Evolutionary conservation across 2,888 invertebrate species (phyloP).

Genomic region (Yponomeuta malinellus): DNA sequence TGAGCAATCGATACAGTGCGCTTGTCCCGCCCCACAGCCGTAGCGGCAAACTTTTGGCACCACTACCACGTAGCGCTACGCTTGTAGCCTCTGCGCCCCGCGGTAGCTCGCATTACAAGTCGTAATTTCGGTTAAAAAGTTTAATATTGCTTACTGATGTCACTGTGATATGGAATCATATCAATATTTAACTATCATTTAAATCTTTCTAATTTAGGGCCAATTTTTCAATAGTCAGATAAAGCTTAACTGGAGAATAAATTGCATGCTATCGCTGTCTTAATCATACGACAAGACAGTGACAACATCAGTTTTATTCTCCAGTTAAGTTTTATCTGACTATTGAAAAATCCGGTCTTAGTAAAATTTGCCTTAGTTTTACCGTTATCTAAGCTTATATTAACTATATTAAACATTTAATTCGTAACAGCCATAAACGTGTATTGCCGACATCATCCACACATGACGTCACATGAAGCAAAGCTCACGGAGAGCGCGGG

Average conservation of each 20-base stretch:
- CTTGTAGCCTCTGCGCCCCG: background rate
- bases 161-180: too few species aligned
- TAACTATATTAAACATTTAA: background rate
- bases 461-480: slow-evolving; percentile 11
- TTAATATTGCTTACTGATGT: background rate
- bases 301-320: too few species aligned
- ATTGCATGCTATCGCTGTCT: too few species aligned
- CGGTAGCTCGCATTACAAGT: slow-evolving; percentile 17
- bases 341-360: too few species aligned
- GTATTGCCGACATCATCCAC: background rate
- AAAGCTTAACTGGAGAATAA: too few species aligned
- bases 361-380: too few species aligned
- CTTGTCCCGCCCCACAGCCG: slow-evolving; percentile 36
- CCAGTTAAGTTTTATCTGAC: too few species aligned
- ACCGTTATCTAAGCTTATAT: too few species aligned
- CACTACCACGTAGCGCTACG: slow-evolving; percentile 27
- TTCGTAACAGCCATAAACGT: background rate
- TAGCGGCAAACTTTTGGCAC: slow-evolving; percentile 49
- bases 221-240: too few species aligned
- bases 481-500: slow-evolving; percentile 16
- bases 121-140: background rate
- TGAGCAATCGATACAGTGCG: slow-evolving; percentile 47
- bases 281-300: too few species aligned
- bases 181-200: too few species aligned
- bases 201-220: too few species aligned